Conservation (phyloP, 2,888 invertebrate species). For the Platycheirus rosarum region DNA sequence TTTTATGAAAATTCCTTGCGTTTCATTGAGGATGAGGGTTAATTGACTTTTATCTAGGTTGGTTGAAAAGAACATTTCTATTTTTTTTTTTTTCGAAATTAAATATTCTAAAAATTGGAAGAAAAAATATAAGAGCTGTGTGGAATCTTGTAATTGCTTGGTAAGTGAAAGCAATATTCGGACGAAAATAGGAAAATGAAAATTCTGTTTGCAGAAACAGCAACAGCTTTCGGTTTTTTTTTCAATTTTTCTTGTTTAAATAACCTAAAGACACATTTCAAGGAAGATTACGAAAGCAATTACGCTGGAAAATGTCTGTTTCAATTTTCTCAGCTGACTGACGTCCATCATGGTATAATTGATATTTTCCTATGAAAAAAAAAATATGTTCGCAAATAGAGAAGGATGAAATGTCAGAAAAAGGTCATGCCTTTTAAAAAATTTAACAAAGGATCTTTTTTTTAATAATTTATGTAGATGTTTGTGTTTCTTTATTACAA, state of each 20-base stretch:
- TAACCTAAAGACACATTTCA: not conserved
- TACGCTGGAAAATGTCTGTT: not conserved
- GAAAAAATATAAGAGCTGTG: not conserved
- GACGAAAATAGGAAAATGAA: conserved; percentile 10
- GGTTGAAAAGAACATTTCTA: conserved; percentile 6
- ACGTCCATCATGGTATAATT: conserved; percentile 17
- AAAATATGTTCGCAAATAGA: not conserved
- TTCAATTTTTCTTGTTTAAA: conserved; percentile 5
- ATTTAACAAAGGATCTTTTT: too few relatives aligned
- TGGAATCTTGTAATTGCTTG: conserved; percentile 46
- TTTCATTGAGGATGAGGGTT: conserved; percentile 38
- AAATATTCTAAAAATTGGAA: not conserved
- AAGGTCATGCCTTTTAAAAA: not conserved
- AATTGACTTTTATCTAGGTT: conserved; percentile 67
- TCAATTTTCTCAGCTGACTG: not conserved
- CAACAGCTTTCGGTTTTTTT: conserved; percentile 1
- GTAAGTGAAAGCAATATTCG: conserved; percentile 47
- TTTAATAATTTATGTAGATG: too few relatives aligned
- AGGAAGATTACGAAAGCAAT: conserved; percentile 14
- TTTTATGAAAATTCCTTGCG: conserved; percentile 34
- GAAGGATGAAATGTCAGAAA: not conserved
- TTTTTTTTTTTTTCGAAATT: not conserved
- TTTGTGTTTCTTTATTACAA: too few relatives aligned
- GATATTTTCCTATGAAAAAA: conserved; percentile 9
- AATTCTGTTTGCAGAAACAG: not conserved